Evolutionary conservation across 2,888 invertebrate species (phyloP), one percentile per base, ranked within the genome.

Genomic region (Epinotia bilunana): DNA sequence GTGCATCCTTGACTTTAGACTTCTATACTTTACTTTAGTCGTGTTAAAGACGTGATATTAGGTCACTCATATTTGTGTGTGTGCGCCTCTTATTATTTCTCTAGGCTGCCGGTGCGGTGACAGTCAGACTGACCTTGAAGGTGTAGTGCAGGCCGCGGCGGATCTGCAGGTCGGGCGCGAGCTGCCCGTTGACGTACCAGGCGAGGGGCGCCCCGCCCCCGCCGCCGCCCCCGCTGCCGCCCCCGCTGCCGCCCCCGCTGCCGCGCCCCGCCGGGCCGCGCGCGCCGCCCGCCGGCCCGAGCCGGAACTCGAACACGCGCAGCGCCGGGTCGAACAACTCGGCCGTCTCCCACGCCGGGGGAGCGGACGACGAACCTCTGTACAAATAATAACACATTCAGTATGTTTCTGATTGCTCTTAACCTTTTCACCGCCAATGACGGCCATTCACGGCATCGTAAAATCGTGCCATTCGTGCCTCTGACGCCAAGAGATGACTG

Each of bases 171-270:
- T 98, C 98, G 0, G 98, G 98, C 68, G 97, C 96, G 82, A 99
- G 93, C 84, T 96, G 96, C 0, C 99, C 99, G 90, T 99, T 98
- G 77, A 99, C 97, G 91, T 98, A 99, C 98, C 98, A 99, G 13
- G 98, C 96, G 61, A 97, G 92, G 96, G 97, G 80, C 78, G 96
- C 96, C 67, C 96, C 94, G 62, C 96, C 77, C 73, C 71, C 69
- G 23, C 60, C 71, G 63, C 13, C 69, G 2, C 80, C 77, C 23
- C 23, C 23, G 23, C 23, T 3, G 16, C 60, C 72, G 65, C 13
- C 68, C 3, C 80, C 77, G 20, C 20, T 20, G 20, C 2, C 20
- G 73, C 79, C 87, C 39, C 96, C 96, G 65, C 13, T 96, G 65
- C 13, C 64, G 5, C 82, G 76, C 74, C 79, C 86, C 28, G 96